Conservation (phyloP, 1,140 invertebrate genomes). For the Drosophila chauvacae region DNA sequence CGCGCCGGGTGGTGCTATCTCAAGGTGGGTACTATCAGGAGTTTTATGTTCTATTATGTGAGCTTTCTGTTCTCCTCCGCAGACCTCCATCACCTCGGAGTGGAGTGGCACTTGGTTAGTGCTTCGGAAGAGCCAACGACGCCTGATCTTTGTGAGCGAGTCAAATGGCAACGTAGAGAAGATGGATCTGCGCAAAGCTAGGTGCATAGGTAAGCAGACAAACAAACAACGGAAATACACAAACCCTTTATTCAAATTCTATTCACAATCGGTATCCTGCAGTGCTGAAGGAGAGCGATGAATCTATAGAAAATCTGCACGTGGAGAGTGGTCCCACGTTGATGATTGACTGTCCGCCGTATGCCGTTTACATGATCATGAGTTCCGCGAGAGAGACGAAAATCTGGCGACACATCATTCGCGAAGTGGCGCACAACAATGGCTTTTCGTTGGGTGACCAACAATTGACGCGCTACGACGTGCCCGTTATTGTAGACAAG, state of each 20-base stretch:
- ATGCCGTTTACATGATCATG: conserved; percentile 90
- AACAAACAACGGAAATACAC: neutral
- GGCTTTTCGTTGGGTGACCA: conserved; percentile 91
- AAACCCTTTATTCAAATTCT: no score
- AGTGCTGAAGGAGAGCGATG: conserved; percentile 84
- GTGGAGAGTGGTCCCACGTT: conserved; percentile 88
- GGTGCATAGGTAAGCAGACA: conserved; percentile 88
- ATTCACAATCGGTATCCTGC: neutral
- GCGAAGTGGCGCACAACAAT: conserved; percentile 90
- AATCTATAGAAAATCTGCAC: conserved; percentile 84
- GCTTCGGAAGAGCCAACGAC: conserved; percentile 87
- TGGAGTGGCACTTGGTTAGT: conserved; percentile 93
- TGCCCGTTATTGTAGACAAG: conserved; percentile 95
- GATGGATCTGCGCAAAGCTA: conserved; percentile 92
- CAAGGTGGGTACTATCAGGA: conserved; percentile 85
- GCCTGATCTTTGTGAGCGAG: conserved; percentile 88
- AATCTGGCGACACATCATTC: conserved; percentile 90
- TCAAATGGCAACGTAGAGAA: conserved; percentile 86
- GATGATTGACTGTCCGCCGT: conserved; percentile 88
- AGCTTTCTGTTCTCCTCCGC: conserved; percentile 22
- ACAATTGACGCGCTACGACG: conserved; percentile 93
- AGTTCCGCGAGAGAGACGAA: conserved; percentile 88
- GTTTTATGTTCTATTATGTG: neutral
- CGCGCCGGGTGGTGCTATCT: conserved; percentile 89
- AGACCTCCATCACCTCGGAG: conserved; percentile 87